Percentiles rank a stretch among this genome's conserved stretches.
Conservation (phyloP, 2,797 vertebrate genomes). For the Enteromius argenteus region DNA sequence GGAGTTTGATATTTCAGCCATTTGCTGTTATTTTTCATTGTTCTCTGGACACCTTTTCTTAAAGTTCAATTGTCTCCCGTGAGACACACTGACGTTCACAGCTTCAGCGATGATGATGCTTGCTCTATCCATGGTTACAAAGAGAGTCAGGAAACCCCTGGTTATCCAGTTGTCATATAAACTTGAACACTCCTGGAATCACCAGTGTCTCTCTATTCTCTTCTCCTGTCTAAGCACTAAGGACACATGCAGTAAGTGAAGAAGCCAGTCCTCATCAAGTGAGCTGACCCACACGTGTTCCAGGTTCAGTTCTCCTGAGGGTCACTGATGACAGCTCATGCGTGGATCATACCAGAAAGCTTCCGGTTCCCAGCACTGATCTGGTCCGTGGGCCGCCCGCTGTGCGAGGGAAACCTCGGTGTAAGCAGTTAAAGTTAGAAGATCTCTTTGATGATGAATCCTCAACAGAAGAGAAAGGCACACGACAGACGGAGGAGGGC, state of each 20-base stretch:
- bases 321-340: not conserved
- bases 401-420: slow-evolving; percentile 11
- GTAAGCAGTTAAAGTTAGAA: slow-evolving; percentile 4
- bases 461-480: slow-evolving; percentile 10
- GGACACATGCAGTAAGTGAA: not conserved
- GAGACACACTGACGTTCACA: slow-evolving; percentile 48
- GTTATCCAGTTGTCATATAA: not conserved
- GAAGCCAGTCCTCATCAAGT: not conserved
- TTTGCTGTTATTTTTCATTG: not conserved
- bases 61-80: slow-evolving; percentile 52
- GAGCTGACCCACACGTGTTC: not conserved
- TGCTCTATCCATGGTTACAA: slow-evolving; percentile 49
- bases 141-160: slow-evolving; percentile 11
- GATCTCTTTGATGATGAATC: slow-evolving; percentile 4
- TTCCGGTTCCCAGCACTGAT: not conserved
- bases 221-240: not conserved
- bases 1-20: not conserved
- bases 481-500: slow-evolving; percentile 33
- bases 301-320: not conserved
- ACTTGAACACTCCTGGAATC: not conserved
- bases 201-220: not conserved
- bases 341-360: not conserved
- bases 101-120: slow-evolving; percentile 32
- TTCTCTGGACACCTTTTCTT: slow-evolving; percentile 9
- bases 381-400: not conserved